Evolutionary conservation across 64 coral and sea anemone species (phyloP).

Genomic region (Dendronephthya gigantea): DNA sequence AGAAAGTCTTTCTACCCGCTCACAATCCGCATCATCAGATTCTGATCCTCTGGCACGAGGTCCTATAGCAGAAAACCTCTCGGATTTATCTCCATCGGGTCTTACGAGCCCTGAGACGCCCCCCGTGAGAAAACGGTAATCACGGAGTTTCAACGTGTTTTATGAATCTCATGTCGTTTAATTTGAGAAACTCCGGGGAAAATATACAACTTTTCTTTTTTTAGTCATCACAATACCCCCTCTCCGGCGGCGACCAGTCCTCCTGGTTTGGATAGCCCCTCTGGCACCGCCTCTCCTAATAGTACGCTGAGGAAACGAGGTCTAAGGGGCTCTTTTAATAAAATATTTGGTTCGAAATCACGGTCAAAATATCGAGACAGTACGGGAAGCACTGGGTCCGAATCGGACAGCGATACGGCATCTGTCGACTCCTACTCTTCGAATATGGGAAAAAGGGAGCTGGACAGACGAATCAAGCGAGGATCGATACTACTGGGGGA

Average conservation of each 20-base stretch:
- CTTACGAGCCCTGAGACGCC: neutral
- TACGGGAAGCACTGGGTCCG: conserved; percentile 9
- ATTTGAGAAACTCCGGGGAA: too few relatives aligned
- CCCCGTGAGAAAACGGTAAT: neutral
- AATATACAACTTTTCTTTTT: too few relatives aligned
- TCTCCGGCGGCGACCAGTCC: neutral
- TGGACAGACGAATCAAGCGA: conserved; percentile 85
- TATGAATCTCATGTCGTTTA: too few relatives aligned
- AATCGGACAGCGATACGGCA: conserved; percentile 48
- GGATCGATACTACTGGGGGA: conserved; percentile 80
- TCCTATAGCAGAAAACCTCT: conserved; percentile 1
- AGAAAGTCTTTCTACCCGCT: neutral
- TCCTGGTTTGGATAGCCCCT: neutral
- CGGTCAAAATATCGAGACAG: conserved; percentile 5
- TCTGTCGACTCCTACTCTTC: conserved; percentile 46
- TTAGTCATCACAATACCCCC: neutral
- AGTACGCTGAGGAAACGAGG: neutral
- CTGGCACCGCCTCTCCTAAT: neutral
- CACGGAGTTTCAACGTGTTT: too few relatives aligned
- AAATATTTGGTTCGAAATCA: conserved; percentile 6
- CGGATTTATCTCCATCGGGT: neutral
- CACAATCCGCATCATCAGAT: neutral
- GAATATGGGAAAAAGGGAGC: conserved; percentile 58
- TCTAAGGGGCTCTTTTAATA: neutral
- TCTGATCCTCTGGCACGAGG: neutral